phyloP scores from a whole-genome alignment of 1,140 invertebrate species.

The Zeugodacus cucurbitae region DNA sequence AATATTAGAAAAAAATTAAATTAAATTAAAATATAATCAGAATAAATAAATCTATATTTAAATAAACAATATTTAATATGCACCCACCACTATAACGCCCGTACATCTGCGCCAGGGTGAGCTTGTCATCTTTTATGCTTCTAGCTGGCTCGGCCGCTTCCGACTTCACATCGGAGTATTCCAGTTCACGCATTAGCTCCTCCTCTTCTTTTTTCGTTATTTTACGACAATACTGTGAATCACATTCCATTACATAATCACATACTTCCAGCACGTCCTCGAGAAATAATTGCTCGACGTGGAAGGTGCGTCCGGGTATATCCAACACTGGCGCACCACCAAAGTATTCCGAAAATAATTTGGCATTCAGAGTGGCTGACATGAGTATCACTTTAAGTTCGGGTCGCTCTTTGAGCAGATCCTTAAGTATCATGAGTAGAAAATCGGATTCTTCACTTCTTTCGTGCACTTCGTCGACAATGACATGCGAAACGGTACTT shows the following conservation, averaged over 20 bases:
- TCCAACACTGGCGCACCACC: conserved; percentile 75
- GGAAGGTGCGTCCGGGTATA: conserved; percentile 84
- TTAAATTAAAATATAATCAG: too few species aligned
- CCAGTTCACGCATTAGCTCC: conserved; percentile 59
- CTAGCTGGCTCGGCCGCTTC: conserved; percentile 69
- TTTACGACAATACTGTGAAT: conserved; percentile 75
- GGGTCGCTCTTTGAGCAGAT: conserved; percentile 74
- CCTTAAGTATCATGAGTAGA: conserved; percentile 81
- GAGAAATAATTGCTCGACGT: conserved; percentile 82
- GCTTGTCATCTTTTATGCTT: conserved; percentile 75
- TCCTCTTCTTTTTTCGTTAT: conserved; percentile 70
- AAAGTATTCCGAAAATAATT: conserved; percentile 84
- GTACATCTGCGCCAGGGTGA: conserved; percentile 74
- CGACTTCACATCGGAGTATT: conserved; percentile 71
- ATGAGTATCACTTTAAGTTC: conserved; percentile 87
- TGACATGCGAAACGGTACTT: conserved; percentile 78
- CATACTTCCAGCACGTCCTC: conserved; percentile 80
- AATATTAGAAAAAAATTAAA: too few species aligned
- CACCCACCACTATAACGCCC: conserved; percentile 70
- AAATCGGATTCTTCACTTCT: conserved; percentile 90
- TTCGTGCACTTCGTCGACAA: conserved; percentile 94
- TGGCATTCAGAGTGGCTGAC: conserved; percentile 87
- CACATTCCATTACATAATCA: conserved; percentile 78
- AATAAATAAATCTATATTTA: too few species aligned
- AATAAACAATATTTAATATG: background rate